These are phyloP conservation scores for Pandemis cinnamomeana DNA, from an alignment of 2,888 invertebrate genomes.

Conservation along the genomic window DNA sequence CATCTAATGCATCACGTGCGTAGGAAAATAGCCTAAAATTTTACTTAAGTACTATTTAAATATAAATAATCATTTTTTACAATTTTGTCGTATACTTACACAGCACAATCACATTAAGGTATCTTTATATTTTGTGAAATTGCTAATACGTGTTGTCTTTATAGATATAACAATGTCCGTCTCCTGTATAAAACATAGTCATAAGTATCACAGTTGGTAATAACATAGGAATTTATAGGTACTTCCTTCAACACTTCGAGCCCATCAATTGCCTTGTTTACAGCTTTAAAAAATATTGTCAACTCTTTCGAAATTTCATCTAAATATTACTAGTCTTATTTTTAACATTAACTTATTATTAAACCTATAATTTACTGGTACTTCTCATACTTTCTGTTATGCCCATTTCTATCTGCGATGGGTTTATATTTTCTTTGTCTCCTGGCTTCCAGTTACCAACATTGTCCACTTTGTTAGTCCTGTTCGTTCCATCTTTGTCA, in stretches of 20 bases:
- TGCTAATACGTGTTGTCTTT: conserved; percentile 17
- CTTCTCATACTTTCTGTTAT: conserved; percentile 74
- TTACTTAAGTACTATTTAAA: conserved; percentile 40
- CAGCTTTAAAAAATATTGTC: neutral
- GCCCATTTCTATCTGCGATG: conserved; percentile 74
- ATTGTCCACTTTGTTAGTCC: conserved; percentile 50
- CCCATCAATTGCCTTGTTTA: neutral
- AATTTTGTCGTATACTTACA: conserved; percentile 33
- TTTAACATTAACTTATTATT: neutral
- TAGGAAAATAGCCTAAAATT: conserved; percentile 22
- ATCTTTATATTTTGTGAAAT: neutral
- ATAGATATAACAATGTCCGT: conserved; percentile 25
- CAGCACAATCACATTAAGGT: conserved; percentile 20
- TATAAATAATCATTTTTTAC: conserved; percentile 22
- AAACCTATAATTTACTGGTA: conserved; percentile 65
- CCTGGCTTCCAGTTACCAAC: conserved; percentile 46
- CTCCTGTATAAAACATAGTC: conserved; percentile 24
- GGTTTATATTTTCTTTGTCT: conserved; percentile 59
- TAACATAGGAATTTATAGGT: conserved; percentile 23
- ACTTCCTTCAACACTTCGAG: neutral
- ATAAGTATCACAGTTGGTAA: conserved; percentile 35
- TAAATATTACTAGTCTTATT: neutral
- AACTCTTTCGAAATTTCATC: neutral
- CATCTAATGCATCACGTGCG: conserved; percentile 11
- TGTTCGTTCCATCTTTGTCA: conserved; percentile 65